Conservation (phyloP, 1,140 invertebrate species). For the Papilio machaon region DNA sequence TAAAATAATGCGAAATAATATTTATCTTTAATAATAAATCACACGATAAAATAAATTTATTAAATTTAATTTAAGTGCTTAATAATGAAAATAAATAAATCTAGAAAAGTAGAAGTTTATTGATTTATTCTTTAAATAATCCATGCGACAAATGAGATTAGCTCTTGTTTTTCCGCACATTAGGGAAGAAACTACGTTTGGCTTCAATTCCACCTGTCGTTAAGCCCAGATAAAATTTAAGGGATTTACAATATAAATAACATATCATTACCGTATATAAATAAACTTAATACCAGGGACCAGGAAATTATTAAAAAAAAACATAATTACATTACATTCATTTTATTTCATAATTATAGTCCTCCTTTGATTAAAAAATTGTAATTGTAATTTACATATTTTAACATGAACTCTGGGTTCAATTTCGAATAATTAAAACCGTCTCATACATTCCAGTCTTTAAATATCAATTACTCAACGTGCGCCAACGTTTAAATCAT, state of each 20-base stretch:
- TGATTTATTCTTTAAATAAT: constrained; percentile 5
- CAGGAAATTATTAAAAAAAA: not conserved
- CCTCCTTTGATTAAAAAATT: no score
- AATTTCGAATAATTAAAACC: constrained; percentile 18
- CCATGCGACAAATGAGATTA: not conserved
- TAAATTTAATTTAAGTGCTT: no score
- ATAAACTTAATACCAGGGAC: no score
- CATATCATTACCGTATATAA: no score
- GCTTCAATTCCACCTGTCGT: constrained; percentile 11
- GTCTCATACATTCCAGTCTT: constrained; percentile 39
- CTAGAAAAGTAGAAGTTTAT: not conserved
- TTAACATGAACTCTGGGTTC: not conserved
- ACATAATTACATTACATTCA: no score
- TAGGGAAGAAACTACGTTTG: not conserved
- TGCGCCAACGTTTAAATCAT: constrained; percentile 41
- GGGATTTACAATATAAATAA: not conserved
- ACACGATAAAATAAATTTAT: no score
- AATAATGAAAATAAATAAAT: not conserved
- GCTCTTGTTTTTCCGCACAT: not conserved
- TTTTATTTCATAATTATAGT: no score
- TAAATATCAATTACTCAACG: constrained; percentile 48
- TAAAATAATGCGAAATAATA: not conserved
- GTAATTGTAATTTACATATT: no score
- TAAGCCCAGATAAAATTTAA: not conserved
- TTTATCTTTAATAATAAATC: not conserved